These are phyloP conservation scores for Urosaurus nigricauda DNA, from an alignment of 2,797 vertebrate species.

Conservation along the genomic window DNA sequence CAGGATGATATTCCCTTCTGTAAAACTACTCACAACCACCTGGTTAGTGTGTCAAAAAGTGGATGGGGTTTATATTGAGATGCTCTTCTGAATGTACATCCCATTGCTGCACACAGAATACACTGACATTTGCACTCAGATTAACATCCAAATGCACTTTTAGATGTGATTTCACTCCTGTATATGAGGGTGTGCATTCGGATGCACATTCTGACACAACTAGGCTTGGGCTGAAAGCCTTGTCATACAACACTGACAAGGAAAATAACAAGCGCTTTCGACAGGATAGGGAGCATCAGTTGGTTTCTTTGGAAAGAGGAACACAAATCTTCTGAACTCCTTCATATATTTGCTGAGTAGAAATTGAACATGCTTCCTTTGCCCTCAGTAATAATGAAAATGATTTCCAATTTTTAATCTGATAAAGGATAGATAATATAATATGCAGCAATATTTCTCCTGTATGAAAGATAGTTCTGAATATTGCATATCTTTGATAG, in stretches of 20 bases:
- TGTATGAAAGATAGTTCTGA: not conserved
- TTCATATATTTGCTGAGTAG: not conserved
- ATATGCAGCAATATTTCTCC: conserved; percentile 29
- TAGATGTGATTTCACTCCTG: not conserved
- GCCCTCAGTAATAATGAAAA: conserved; percentile 22
- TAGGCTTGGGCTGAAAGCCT: not conserved
- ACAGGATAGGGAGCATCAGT: not conserved
- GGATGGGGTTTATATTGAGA: not conserved
- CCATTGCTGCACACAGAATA: not conserved
- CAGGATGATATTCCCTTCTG: not conserved
- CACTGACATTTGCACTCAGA: not conserved
- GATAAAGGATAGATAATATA: conserved; percentile 33
- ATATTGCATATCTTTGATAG: not conserved
- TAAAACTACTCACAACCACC: not conserved
- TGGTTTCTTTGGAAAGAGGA: not conserved
- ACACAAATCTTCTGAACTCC: not conserved
- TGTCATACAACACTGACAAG: not conserved
- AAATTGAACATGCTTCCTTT: not conserved
- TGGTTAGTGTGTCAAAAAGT: not conserved
- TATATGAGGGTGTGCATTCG: not conserved
- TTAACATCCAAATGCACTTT: not conserved
- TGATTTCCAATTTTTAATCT: conserved; percentile 38
- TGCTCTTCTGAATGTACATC: not conserved
- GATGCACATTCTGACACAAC: not conserved
- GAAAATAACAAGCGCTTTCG: not conserved